Conservation (phyloP, 2,888 invertebrate genomes). For the Hypselothyrea guttata region DNA sequence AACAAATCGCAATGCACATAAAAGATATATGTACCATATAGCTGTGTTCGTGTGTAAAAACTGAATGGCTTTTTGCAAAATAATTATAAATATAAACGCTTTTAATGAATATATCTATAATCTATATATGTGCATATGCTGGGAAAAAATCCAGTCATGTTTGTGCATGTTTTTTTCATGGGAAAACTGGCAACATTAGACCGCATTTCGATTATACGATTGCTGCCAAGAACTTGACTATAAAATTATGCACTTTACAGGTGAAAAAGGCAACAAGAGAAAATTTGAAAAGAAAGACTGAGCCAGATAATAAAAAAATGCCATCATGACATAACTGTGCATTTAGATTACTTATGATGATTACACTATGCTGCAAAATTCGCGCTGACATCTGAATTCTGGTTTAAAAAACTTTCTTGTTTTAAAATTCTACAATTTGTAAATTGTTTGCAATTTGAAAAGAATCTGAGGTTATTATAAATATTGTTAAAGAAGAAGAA, state of each 20-base stretch:
- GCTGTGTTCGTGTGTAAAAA: no score
- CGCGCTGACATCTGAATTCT: no score
- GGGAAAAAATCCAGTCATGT: constrained; percentile 49
- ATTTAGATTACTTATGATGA: constrained; percentile 73
- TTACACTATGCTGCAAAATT: constrained; percentile 41
- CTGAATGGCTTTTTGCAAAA: no score
- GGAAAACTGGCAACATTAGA: constrained; percentile 15
- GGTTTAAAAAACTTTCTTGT: no score
- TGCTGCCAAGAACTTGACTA: constrained; percentile 54
- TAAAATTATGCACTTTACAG: constrained; percentile 57
- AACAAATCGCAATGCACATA: constrained; percentile 23
- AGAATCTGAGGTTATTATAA: no score
- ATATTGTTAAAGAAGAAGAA: no score
- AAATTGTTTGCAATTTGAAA: no score
- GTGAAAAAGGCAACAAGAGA: background rate
- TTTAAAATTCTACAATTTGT: no score
- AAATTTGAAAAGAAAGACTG: constrained; percentile 20
- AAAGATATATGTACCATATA: constrained; percentile 5
- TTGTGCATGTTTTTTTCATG: constrained; percentile 26
- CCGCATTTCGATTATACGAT: constrained; percentile 31
- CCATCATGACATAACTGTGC: constrained; percentile 65
- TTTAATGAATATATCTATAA: constrained; percentile 1
- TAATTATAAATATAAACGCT: constrained; percentile 19
- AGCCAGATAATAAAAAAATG: no score
- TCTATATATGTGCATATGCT: background rate